Evolutionary conservation across 2,888 invertebrate genomes (phyloP).

Genomic region (Diloba caeruleocephala): DNA sequence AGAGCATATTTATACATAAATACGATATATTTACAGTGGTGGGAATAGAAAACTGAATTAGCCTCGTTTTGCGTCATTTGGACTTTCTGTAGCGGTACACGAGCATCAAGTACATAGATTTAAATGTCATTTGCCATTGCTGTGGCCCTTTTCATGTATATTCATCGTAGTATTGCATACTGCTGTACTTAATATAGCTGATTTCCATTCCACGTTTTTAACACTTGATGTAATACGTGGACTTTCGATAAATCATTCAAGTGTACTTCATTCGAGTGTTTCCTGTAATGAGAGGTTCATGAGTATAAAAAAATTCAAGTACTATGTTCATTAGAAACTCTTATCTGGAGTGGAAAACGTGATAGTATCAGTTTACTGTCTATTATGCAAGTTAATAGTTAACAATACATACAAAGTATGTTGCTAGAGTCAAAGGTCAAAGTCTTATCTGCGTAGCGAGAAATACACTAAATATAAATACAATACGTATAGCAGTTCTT

Average conservation of each 20-base stretch:
- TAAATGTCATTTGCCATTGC: slow-evolving; percentile 53
- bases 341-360: slow-evolving; percentile 48
- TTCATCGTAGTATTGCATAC: slow-evolving; percentile 35
- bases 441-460: slow-evolving; percentile 41
- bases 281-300: slow-evolving; percentile 42
- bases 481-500: neutral
- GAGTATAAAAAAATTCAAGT: slow-evolving; percentile 46
- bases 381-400: slow-evolving; percentile 49
- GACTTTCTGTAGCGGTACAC: slow-evolving; percentile 53
- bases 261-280: slow-evolving; percentile 31
- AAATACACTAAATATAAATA: slow-evolving; percentile 11
- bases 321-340: slow-evolving; percentile 40
- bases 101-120: slow-evolving; percentile 53
- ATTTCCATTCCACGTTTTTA: slow-evolving; percentile 18
- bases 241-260: slow-evolving; percentile 19
- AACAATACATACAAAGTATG: slow-evolving; percentile 49
- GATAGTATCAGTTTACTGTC: slow-evolving; percentile 51
- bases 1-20: slow-evolving; percentile 23
- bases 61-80: slow-evolving; percentile 52
- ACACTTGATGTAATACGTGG: slow-evolving; percentile 6
- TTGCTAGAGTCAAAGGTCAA: slow-evolving; percentile 52
- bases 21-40: slow-evolving; percentile 40
- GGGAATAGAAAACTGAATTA: slow-evolving; percentile 56
- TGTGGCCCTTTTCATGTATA: slow-evolving; percentile 41
- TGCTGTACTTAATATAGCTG: slow-evolving; percentile 17